Evolutionary conservation across 1,140 invertebrate species (phyloP), one percentile per base, ranked within the genome.

Genomic region (Drosophila ficusphila): DNA sequence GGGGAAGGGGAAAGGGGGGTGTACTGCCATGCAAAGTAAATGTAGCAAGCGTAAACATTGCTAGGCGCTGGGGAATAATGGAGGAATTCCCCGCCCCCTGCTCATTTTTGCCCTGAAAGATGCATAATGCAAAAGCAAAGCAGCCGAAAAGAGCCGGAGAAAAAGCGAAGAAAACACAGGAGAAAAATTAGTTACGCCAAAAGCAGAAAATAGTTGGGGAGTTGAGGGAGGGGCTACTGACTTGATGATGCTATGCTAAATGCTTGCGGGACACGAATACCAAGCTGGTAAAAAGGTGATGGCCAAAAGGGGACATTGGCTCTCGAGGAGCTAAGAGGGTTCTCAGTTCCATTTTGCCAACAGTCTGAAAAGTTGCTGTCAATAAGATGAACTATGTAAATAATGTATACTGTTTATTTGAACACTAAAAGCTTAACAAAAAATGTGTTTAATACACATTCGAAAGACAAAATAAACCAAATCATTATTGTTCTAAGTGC

Each of bases 171-270:
- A 79, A 85, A 83, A 51, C 79, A 76, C 76, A 64, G 54, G 81
- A 85, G 81, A 64, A 86, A 88, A 86, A 86, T 86, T 86, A 86
- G 82, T 88, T 86, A 53, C 82, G 83, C 82, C 82, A 88, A 88
- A 78, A 88, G 82, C 78, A 72, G 72, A 76, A 65, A 47, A 67
- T 54, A 56, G 42, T 48, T 49, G 31, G 44, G 29, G 27, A 23
- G 16, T 41, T 19, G 6, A 18, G 52, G 23, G 19, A 6, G 14
- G 7, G 29, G 25, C 21, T 18, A 47, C 41, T 41, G 72, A 58
- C 64, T 64, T 61, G 72, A 44, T 75, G 76, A 77, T 81, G 72
- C 76, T 61, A 86, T 77, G 76, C 81, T 78, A 88, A 88, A 88
- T 88, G 82, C 69, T 86, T 64, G 74, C 57, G 75, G 82, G 82